phyloP scores from a whole-genome alignment of 2,797 vertebrate genomes.

The Balearica regulorum region DNA sequence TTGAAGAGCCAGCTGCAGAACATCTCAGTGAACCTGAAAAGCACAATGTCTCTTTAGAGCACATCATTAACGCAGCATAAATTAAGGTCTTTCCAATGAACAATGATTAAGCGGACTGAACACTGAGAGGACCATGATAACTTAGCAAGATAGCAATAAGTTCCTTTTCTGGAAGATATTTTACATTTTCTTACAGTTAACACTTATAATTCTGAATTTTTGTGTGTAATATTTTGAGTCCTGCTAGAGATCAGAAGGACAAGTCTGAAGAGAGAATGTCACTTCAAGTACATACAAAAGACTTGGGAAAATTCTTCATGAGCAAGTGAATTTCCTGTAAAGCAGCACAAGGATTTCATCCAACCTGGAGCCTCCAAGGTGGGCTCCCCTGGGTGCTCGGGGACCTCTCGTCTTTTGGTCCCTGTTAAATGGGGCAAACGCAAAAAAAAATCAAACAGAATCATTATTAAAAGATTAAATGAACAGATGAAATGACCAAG shows the following conservation, averaged over 20 bases:
- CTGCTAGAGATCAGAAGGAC: not conserved
- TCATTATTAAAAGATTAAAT: not conserved
- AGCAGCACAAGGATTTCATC: not conserved
- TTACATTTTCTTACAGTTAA: not conserved
- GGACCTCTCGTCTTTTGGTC: not conserved
- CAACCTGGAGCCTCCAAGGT: not conserved
- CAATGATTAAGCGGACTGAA: not conserved
- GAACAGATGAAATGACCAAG: rapidly evolving
- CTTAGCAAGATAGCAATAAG: not conserved
- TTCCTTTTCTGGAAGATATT: not conserved
- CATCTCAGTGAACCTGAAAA: not conserved
- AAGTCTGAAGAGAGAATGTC: not conserved
- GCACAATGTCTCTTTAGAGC: not conserved
- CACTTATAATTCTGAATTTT: not conserved
- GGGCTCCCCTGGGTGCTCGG: not conserved
- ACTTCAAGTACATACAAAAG: not conserved
- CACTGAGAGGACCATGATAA: not conserved
- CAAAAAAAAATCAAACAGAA: not conserved
- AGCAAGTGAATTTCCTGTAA: not conserved
- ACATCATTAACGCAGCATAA: not conserved
- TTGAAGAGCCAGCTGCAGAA: not conserved
- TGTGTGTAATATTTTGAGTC: not conserved
- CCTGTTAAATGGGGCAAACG: not conserved
- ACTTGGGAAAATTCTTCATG: not conserved
- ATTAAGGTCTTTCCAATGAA: not conserved